Conservation (phyloP, 2,888 invertebrate species). For the Herminia tarsipennalis region DNA sequence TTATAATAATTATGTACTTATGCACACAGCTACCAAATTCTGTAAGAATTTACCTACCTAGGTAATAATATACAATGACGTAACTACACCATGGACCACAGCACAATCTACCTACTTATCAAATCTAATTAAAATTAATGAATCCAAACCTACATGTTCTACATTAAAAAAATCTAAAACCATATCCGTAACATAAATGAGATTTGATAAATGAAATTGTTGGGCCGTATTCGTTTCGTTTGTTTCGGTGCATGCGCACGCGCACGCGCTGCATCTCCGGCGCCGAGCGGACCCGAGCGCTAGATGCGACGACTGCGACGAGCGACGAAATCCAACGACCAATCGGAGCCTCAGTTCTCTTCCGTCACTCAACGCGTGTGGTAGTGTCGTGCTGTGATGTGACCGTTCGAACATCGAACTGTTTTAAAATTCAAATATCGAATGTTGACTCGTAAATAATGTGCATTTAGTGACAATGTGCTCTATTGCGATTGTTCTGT, state of each 20-base stretch:
- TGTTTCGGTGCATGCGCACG: constrained; percentile 58
- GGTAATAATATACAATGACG: too few species aligned
- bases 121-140: too few species aligned
- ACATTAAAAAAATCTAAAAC: constrained; percentile 2
- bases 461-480: constrained; percentile 77
- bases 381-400: constrained; percentile 57
- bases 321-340: constrained; percentile 43
- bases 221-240: constrained; percentile 37
- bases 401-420: constrained; percentile 54
- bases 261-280: constrained; percentile 66
- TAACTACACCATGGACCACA: too few species aligned
- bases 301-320: constrained; percentile 42
- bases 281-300: constrained; percentile 37
- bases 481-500: constrained; percentile 53
- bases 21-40: too few species aligned
- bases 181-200: constrained; percentile 33
- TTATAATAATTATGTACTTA: too few species aligned
- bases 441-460: constrained; percentile 60
- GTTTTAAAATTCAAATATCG: constrained; percentile 42
- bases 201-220: constrained; percentile 36
- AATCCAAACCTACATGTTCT: neutral
- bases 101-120: too few species aligned
- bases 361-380: constrained; percentile 53
- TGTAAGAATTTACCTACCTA: too few species aligned
- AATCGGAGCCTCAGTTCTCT: constrained; percentile 67